Base-by-base conservation (phyloP, 2,888 invertebrate genomes). In the Protula sp. region DNA sequence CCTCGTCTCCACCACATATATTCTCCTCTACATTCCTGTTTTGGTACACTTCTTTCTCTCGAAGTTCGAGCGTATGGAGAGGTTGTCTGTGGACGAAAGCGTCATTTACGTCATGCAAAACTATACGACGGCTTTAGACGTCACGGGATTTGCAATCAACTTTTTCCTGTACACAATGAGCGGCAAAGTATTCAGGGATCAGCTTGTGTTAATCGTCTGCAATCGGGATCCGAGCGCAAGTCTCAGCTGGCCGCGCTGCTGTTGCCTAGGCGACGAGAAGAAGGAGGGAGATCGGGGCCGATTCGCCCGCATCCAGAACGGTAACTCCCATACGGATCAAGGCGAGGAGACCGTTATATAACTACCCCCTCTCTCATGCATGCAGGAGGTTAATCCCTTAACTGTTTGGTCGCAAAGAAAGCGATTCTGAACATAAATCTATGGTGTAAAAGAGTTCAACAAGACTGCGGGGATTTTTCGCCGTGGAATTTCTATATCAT, bases 121-220 rank as follows among this genome's bases (percentile, higher is more conserved):
- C 61, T 69, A 65, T 53, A 62, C 69, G 3, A 31, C 59, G 38
- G 38, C 63, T 19, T 55, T 70, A 29, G 67, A 67, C 61, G 60
- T 70, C 26, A 57, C 61, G 3, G 70, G 67, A 2, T 70, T 69
- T 47, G 66, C 70, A 28, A 67, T 65, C 59, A 70, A 70, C 62
- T 70, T 70, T 51, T 70, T 70, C 56, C 64, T 70, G 30, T 70
- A 67, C 63, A 70, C 70, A 0, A 53, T 70, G 29, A 63, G 64
- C n/a, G 70, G 70, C 3, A 38, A 62, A 19, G 60, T 69, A 3
- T 70, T 70, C 60, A 51, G 70, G n/a, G 62, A 70, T 27, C 70
- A 70, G 54, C 60, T 70, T 30, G 55, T 55, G 53, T 26, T 47
- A 26, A 57, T 67, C 3, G 53, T 69, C n/a, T 67, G 66, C 58